These are phyloP conservation scores for Aradophagus sp. DNA, from an alignment of 1,140 invertebrate genomes.

Conservation along the genomic window DNA sequence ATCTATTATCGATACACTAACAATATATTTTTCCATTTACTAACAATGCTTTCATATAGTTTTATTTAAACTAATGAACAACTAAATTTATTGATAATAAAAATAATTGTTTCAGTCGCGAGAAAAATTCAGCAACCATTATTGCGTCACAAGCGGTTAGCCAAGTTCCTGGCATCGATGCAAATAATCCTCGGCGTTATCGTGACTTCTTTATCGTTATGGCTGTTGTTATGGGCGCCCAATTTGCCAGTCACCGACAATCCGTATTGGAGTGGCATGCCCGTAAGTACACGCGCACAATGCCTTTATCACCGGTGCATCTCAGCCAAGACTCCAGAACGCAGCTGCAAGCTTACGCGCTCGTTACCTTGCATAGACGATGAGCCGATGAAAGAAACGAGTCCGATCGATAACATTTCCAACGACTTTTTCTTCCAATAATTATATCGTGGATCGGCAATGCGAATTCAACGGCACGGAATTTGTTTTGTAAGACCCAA, in stretches of 20 bases:
- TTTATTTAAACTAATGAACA: no score
- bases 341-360: slow-evolving; percentile 42
- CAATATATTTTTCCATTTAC: no score
- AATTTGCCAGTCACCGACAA: slow-evolving; percentile 77
- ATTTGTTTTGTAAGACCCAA: no score
- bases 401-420: slow-evolving; percentile 39
- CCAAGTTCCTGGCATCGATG: slow-evolving; percentile 76
- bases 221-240: slow-evolving; percentile 78
- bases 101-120: slow-evolving; percentile 45
- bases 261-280: slow-evolving; percentile 80
- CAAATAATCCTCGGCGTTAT: slow-evolving; percentile 77
- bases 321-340: slow-evolving; percentile 21
- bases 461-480: no score
- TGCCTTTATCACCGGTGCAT: slow-evolving; percentile 37
- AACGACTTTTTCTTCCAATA: slow-evolving; percentile 9
- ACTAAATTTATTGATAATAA: no score
- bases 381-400: slow-evolving; percentile 33
- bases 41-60: no score
- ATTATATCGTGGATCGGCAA: slow-evolving; percentile 1
- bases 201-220: slow-evolving; percentile 76
- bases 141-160: slow-evolving; percentile 76
- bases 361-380: slow-evolving; percentile 22
- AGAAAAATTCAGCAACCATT: slow-evolving; percentile 71
- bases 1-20: no score
- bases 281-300: slow-evolving; percentile 72